Conservation (phyloP, 2,797 vertebrate genomes). For the Rhyacichthys aspro region DNA sequence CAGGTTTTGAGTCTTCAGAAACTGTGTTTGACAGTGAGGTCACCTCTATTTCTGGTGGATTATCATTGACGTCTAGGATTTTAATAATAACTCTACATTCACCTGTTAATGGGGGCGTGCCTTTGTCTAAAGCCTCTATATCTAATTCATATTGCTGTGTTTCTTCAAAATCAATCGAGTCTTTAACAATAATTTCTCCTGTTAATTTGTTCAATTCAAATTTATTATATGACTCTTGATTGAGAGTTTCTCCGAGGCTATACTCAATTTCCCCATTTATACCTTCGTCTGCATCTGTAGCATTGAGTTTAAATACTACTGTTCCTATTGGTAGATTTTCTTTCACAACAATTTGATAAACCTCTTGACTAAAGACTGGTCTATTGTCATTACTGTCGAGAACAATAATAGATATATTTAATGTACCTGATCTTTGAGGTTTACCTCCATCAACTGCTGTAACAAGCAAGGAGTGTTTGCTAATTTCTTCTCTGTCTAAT, state of each 20-base stretch:
- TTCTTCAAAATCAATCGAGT: slow-evolving; percentile 59
- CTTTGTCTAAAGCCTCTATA: slow-evolving; percentile 50
- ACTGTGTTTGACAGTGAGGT: slow-evolving; percentile 68
- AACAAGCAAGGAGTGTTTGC: slow-evolving; percentile 49
- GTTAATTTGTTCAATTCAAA: slow-evolving; percentile 57
- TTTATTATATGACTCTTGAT: slow-evolving; percentile 31
- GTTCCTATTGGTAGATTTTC: slow-evolving; percentile 33
- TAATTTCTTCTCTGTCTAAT: slow-evolving; percentile 66
- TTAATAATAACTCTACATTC: slow-evolving; percentile 55
- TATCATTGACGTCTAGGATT: slow-evolving; percentile 75
- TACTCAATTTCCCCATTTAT: slow-evolving; percentile 64
- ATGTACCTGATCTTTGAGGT: slow-evolving; percentile 71
- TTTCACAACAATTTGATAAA: slow-evolving; percentile 8
- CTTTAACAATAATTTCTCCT: slow-evolving; percentile 57
- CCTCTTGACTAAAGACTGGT: slow-evolving; percentile 75
- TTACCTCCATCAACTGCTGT: slow-evolving; percentile 81
- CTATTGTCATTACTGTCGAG: slow-evolving; percentile 79
- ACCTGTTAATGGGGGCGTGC: slow-evolving; percentile 25
- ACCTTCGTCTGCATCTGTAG: slow-evolving; percentile 70
- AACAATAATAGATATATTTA: slow-evolving; percentile 56
- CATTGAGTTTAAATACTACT: slow-evolving; percentile 30
- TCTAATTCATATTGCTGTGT: slow-evolving; percentile 46
- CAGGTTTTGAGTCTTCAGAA: slow-evolving; percentile 69
- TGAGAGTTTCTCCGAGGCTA: slow-evolving; percentile 51
- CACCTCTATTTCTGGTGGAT: slow-evolving; percentile 73